phyloP scores from a whole-genome alignment of 2,113 vertebrate genomes.

The Campylomormyrus numenius region DNA sequence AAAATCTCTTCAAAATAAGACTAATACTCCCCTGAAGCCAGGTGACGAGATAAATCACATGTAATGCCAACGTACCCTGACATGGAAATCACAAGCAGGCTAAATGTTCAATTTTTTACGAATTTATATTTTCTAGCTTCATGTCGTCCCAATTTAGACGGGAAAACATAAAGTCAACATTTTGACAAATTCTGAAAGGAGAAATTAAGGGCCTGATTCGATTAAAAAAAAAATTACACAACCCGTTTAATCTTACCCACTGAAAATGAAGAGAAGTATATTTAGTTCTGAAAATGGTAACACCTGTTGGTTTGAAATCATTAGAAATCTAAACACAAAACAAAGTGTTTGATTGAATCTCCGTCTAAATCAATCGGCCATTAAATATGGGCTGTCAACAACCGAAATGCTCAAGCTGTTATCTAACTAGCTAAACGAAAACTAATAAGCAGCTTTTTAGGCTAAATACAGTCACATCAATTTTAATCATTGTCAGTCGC shows the following conservation, averaged over 20 bases:
- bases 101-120: neutral
- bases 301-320: constrained; percentile 10
- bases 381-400: constrained; percentile 6
- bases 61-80: neutral
- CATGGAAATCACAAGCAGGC: neutral
- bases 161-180: neutral
- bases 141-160: neutral
- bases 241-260: neutral
- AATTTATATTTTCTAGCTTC: neutral
- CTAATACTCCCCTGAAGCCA: neutral
- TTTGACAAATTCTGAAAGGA: neutral
- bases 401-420: constrained; percentile 3
- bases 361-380: constrained; percentile 2
- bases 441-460: constrained; percentile 8
- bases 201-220: neutral
- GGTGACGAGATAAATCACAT: neutral
- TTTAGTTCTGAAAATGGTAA: neutral
- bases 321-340: neutral
- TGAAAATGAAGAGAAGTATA: neutral
- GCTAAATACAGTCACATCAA: constrained; percentile 17
- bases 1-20: neutral
- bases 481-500: constrained; percentile 8
- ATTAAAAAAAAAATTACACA: neutral
- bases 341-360: constrained; percentile 7
- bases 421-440: constrained; percentile 11